Percentiles rank a stretch among this genome's conserved stretches.
Evolutionary conservation across 2,797 vertebrate species (phyloP).

Genomic region (Allenopithecus nigroviridis): DNA sequence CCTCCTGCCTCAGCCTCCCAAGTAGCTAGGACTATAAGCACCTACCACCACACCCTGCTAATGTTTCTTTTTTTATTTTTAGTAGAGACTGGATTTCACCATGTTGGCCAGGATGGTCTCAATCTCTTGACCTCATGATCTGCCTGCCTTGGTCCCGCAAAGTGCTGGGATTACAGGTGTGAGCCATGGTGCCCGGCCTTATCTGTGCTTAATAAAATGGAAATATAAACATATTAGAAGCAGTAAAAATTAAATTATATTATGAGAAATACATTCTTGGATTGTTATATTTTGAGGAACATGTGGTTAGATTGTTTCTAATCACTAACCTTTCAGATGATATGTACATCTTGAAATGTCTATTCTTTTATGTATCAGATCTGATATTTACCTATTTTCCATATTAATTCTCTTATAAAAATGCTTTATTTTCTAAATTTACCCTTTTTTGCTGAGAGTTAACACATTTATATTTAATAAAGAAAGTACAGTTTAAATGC

Average conservation of each 20-base stretch:
- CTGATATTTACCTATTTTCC: not conserved
- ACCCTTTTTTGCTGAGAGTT: not conserved
- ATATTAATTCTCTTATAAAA: slow-evolving; percentile 7
- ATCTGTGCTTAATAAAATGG: not conserved
- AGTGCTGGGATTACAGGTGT: too few species aligned
- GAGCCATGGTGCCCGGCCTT: rapidly evolving
- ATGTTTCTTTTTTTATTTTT: too few species aligned
- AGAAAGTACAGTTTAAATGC: not conserved
- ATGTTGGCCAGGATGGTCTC: too few species aligned
- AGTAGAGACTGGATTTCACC: too few species aligned
- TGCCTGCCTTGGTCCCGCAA: too few species aligned
- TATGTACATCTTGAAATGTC: not conserved
- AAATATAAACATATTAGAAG: not conserved
- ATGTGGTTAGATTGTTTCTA: not conserved
- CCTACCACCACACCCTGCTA: too few species aligned
- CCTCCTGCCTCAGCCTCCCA: too few species aligned
- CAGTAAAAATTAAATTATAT: not conserved
- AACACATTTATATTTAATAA: not conserved
- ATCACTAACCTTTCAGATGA: not conserved
- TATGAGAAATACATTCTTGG: not conserved
- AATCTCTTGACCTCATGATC: too few species aligned
- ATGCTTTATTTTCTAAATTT: not conserved
- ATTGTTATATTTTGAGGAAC: not conserved
- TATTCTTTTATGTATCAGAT: not conserved
- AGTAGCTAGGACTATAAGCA: too few species aligned